These are phyloP conservation scores for Platycheirus albimanus DNA, from an alignment of 2,888 invertebrate genomes.

Conservation along the genomic window DNA sequence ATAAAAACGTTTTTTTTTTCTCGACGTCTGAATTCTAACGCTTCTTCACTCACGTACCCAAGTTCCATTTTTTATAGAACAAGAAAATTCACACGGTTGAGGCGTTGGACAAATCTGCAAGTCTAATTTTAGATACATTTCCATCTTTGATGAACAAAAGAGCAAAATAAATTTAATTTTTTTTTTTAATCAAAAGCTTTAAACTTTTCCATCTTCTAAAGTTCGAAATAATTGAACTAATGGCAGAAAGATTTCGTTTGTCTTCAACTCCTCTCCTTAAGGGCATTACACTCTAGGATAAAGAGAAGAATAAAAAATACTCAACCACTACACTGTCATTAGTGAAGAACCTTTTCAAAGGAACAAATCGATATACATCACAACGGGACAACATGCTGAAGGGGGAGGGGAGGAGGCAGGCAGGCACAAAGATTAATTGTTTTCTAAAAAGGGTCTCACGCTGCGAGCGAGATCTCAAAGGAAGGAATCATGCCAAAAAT, in stretches of 20 bases:
- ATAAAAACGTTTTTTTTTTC: background rate
- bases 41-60: background rate
- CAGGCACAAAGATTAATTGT: slow-evolving; percentile 66
- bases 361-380: slow-evolving; percentile 46
- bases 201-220: background rate
- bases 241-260: slow-evolving; percentile 24
- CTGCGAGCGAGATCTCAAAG: slow-evolving; percentile 52
- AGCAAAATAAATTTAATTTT: background rate
- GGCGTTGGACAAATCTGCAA: slow-evolving; percentile 2
- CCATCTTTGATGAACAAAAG: background rate
- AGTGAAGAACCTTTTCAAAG: slow-evolving; percentile 16
- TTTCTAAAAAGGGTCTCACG: slow-evolving; percentile 55
- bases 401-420: background rate
- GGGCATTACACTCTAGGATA: slow-evolving; percentile 6
- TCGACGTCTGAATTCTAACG: background rate
- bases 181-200: too few relatives aligned
- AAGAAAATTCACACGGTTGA: background rate
- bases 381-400: too few relatives aligned
- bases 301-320: too few relatives aligned
- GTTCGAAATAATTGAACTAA: slow-evolving; percentile 21
- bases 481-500: slow-evolving; percentile 47
- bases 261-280: slow-evolving; percentile 5
- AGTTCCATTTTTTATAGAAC: background rate
- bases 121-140: background rate
- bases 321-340: slow-evolving; percentile 2